phyloP scores from a whole-genome alignment of 2,888 invertebrate genomes.

The Nomada goodeniana region DNA sequence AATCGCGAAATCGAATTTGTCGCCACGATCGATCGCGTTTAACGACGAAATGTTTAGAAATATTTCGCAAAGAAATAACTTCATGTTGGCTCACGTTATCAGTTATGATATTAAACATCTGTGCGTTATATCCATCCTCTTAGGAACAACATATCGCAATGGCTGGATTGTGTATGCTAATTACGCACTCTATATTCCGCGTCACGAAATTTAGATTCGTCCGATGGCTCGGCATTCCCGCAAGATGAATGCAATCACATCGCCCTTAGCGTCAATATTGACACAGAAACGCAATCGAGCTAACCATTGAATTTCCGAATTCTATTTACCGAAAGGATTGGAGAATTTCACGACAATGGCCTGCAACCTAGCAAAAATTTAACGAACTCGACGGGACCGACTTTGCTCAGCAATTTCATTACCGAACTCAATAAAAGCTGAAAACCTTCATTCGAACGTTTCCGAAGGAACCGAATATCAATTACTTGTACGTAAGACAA shows the following conservation, averaged over 20 bases:
- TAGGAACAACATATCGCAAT: conserved; percentile 2
- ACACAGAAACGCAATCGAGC: conserved; percentile 58
- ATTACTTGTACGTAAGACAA: background rate
- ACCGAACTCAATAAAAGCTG: background rate
- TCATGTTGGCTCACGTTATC: background rate
- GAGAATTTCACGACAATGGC: conserved; percentile 12
- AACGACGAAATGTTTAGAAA: background rate
- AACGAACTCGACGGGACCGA: background rate
- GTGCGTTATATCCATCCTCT: background rate
- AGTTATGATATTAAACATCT: background rate
- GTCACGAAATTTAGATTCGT: conserved; percentile 40
- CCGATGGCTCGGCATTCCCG: conserved; percentile 6
- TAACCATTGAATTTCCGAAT: conserved; percentile 46
- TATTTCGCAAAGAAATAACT: background rate
- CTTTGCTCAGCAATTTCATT: background rate
- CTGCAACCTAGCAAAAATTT: background rate
- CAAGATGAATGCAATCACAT: conserved; percentile 61
- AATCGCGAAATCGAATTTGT: background rate
- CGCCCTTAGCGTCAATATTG: conserved; percentile 68
- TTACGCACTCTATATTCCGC: conserved; percentile 19
- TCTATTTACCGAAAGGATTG: conserved; percentile 35
- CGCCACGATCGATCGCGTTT: background rate
- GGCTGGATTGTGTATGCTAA: conserved; percentile 27
- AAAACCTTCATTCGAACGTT: no score
- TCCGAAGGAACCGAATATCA: background rate